These are phyloP conservation scores for Callithrix jacchus DNA, from an alignment of 2,113 vertebrate species.

Conservation along the genomic window DNA sequence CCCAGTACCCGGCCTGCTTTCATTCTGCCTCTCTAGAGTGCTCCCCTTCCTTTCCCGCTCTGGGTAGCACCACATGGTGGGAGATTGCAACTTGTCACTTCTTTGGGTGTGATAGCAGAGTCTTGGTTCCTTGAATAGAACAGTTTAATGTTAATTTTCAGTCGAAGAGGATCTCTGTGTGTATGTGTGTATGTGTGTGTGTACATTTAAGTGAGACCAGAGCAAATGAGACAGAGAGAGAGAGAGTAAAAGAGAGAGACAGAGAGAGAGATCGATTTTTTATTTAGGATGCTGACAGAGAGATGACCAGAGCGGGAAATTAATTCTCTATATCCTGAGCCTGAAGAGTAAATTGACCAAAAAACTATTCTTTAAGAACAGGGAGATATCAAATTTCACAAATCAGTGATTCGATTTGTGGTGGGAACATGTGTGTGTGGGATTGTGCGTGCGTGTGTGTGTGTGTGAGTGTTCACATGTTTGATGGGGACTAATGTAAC, in stretches of 20 bases:
- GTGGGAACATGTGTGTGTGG: background rate
- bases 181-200: background rate
- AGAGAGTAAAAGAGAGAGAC: background rate
- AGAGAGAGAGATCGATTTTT: background rate
- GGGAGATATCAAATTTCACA: background rate
- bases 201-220: background rate
- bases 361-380: background rate
- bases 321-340: background rate
- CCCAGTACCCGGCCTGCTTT: background rate
- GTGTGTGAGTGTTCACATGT: background rate
- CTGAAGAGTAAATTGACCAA: background rate
- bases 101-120: slow-evolving; percentile 75
- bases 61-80: slow-evolving; percentile 59
- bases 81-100: slow-evolving; percentile 81
- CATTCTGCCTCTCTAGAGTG: background rate
- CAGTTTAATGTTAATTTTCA: slow-evolving; percentile 81
- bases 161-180: background rate
- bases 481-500: background rate
- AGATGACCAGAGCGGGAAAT: background rate
- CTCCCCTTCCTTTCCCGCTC: background rate
- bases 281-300: background rate
- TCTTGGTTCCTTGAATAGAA: slow-evolving; percentile 77
- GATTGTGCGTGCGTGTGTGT: background rate
- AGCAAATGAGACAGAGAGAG: background rate
- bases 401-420: background rate